Evolutionary conservation across 2,888 invertebrate species (phyloP), one percentile per base, ranked within the genome.

Genomic region (Calliopum simillimum): DNA sequence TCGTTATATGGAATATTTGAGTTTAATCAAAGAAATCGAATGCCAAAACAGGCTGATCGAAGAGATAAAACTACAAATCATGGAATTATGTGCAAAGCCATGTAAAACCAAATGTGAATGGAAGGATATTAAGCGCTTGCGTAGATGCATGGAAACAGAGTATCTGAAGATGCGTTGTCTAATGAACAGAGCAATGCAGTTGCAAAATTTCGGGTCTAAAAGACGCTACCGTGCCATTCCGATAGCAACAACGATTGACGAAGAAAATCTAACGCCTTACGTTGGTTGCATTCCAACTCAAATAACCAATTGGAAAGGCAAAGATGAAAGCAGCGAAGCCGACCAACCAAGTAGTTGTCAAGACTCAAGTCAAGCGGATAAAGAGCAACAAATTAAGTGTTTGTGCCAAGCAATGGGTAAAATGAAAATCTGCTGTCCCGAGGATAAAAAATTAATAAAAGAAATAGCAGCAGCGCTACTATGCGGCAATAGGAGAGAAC

Each of bases 111-210:
- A 76, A 4, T 79, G 79, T 23, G 85, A 85, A 59, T 58, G 81
- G 23, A 74, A 77, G 2, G 82, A 85, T 47, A 81, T 85, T 21
- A 80, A 80, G 43, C 77, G 78, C 8, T 49, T 85, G 23, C 77
- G 81, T 19, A 77, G 78, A n/a, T 83, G 81, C 68, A 80, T 84
- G 79, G 83, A 84, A 69, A 80, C 79, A 56, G 86, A 86, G 74
- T 82, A 82, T 65, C 73, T 81, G 1, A 86, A 85, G 71, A 71
- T 85, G 4, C 80, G 79, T 16, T 79, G 78, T 19, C 79, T 85
- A 72, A 78, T 84, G 71, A 78, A 76, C 12, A 78, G 76, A 12
- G 84, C 84, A 0, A 78, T 84, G 12, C 67, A 77, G 51, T 75
- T 86, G 72, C 85, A 85, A 73, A 82, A 84, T 55, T 80, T 78